Percentiles rank a stretch among this genome's conserved stretches.
Evolutionary conservation across 1,140 invertebrate genomes (phyloP).

Genomic region (Listronotus bonariensis): DNA sequence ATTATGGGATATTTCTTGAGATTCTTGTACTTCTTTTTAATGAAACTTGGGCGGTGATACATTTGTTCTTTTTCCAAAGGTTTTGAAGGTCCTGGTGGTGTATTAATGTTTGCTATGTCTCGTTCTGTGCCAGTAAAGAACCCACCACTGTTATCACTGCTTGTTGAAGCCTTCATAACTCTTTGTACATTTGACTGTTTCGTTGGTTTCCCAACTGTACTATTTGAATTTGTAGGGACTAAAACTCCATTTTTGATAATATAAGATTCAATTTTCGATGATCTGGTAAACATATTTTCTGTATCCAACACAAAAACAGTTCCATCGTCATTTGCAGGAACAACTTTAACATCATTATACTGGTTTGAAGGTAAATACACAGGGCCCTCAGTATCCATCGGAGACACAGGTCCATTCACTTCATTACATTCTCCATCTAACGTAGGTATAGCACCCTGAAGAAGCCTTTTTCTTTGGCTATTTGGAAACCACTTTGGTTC

Average conservation of each 20-base stretch:
- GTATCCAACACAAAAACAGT: slow-evolving; percentile 52
- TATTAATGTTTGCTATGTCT: slow-evolving; percentile 29
- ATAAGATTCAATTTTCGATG: slow-evolving; percentile 45
- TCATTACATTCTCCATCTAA: slow-evolving; percentile 46
- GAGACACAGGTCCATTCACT: not conserved
- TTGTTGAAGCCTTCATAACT: slow-evolving; percentile 25
- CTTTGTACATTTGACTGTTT: slow-evolving; percentile 21
- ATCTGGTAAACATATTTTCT: slow-evolving; percentile 38
- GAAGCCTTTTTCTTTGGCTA: slow-evolving; percentile 51
- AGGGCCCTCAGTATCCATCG: slow-evolving; percentile 1
- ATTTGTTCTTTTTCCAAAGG: slow-evolving; percentile 1
- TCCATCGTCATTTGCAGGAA: slow-evolving; percentile 52
- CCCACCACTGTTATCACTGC: slow-evolving; percentile 3
- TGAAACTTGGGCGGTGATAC: not conserved
- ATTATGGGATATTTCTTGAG: not conserved
- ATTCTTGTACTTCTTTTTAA: slow-evolving; percentile 13
- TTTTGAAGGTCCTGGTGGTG: slow-evolving; percentile 20
- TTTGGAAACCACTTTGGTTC: slow-evolving; percentile 62
- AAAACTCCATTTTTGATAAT: slow-evolving; percentile 46
- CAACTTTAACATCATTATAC: slow-evolving; percentile 48
- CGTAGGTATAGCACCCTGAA: slow-evolving; percentile 51
- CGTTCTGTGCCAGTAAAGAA: slow-evolving; percentile 20
- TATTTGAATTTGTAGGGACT: slow-evolving; percentile 37
- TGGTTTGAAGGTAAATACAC: slow-evolving; percentile 38
- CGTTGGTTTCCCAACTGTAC: slow-evolving; percentile 1